phyloP scores from a whole-genome alignment of 2,888 invertebrate genomes.

The Xanthostigma xanthostigma region DNA sequence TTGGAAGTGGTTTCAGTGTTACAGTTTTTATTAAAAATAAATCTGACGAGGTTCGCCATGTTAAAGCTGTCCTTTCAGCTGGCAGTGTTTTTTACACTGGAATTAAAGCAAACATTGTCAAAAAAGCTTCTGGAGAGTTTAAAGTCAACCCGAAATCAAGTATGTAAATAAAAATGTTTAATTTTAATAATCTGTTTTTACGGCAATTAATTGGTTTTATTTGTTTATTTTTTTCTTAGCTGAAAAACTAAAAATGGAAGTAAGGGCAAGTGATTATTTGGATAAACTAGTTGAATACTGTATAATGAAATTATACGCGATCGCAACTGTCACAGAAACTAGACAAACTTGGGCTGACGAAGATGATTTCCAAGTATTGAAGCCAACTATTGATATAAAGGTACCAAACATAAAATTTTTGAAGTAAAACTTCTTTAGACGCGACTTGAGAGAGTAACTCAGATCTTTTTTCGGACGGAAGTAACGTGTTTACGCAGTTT shows the following conservation, averaged over 20 bases:
- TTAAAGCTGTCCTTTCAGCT: slow-evolving; percentile 50
- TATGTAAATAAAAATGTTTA: slow-evolving; percentile 25
- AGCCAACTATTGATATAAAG: slow-evolving; percentile 53
- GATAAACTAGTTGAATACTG: slow-evolving; percentile 68
- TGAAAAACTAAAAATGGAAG: slow-evolving; percentile 37
- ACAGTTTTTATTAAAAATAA: slow-evolving; percentile 50
- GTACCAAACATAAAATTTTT: slow-evolving; percentile 29
- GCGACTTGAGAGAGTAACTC: no score
- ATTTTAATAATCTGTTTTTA: background rate
- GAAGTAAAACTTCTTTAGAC: no score
- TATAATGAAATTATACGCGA: slow-evolving; percentile 62
- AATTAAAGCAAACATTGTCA: slow-evolving; percentile 51
- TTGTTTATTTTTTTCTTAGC: slow-evolving; percentile 24
- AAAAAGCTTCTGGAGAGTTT: slow-evolving; percentile 50
- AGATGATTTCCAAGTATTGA: slow-evolving; percentile 65
- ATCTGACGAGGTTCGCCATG: slow-evolving; percentile 40
- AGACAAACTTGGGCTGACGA: slow-evolving; percentile 71
- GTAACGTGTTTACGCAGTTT: no score
- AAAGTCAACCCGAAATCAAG: slow-evolving; percentile 45
- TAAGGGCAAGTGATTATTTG: slow-evolving; percentile 54
- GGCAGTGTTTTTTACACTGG: slow-evolving; percentile 67
- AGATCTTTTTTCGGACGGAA: no score
- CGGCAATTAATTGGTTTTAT: background rate
- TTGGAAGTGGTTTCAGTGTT: slow-evolving; percentile 53
- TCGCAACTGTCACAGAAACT: slow-evolving; percentile 66